Base-by-base conservation (phyloP, 1,140 invertebrate genomes). In the Drosophila subpulchrella region DNA sequence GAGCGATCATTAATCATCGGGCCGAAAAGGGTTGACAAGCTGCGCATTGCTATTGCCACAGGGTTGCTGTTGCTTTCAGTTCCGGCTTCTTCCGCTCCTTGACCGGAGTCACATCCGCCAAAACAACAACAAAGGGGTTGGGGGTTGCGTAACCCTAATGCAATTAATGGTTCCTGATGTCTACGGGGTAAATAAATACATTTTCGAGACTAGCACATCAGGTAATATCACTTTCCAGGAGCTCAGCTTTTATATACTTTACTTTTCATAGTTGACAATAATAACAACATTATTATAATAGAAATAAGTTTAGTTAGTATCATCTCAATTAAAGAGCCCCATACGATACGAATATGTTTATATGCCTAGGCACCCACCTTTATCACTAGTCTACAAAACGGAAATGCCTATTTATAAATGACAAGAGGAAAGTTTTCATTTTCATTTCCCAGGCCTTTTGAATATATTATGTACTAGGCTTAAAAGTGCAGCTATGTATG, bases 1-100 rank as follows among this genome's bases (percentile, higher is more conserved):
- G 75, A 80, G 65, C 66, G 79, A 89, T 89, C 83, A 88, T 88
- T 88, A 88, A 88, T 88, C 83, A 88, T 89, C 72, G 42, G 30
- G 72, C 38, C 62, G 57, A 73, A 88, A 88, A 88, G 80, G 84
- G 84, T 89, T 89, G 84, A 89, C 82, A 75, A 75, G 81, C 72
- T 88, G 66, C 38, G 70, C 82, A 58, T 50, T 65, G 75, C 70
- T 70, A 6, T 27, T 48, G 24, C 30, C 39, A 53, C 67, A 58
- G 68, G 68, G 68, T 72, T 72, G 46, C 46, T 53, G 51, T 11
- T 41, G 60, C 36, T 39, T 36, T 42, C 30, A 47, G 42, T 57
- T 70, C 50, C 53, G 50, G 53, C 53, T 71, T 15, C 54, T 71
- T 71, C 53, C 53, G 65, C 65, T 72, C 36, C 68, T 72, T 72